These are phyloP conservation scores for Uria aalge DNA, from an alignment of 2,113 vertebrate genomes.

Conservation along the genomic window DNA sequence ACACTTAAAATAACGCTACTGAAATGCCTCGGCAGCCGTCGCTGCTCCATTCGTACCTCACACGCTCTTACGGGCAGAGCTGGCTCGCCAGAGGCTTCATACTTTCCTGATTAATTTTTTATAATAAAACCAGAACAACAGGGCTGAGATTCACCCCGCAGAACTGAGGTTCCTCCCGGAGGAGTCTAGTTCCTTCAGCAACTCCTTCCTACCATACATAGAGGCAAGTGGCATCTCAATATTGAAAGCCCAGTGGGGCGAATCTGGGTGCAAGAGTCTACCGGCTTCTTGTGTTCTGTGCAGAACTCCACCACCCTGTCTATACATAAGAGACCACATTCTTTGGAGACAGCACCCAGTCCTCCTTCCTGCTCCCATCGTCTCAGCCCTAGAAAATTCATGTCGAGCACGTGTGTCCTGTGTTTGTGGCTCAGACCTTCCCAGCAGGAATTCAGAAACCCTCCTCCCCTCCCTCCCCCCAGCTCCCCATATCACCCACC, in stretches of 20 bases:
- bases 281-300: background rate
- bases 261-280: background rate
- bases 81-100: background rate
- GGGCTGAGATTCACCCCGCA: background rate
- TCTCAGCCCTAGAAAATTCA: background rate
- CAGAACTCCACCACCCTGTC: background rate
- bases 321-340: rapidly evolving
- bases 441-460: background rate
- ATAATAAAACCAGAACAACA: background rate
- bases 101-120: background rate
- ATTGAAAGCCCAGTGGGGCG: background rate
- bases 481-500: background rate
- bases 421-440: background rate
- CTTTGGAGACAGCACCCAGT: background rate
- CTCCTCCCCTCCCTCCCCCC: background rate
- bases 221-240: background rate
- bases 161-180: background rate
- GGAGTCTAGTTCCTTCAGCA: background rate
- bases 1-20: background rate
- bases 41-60: background rate
- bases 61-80: rapidly evolving
- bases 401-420: background rate
- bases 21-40: background rate
- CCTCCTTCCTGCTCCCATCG: background rate
- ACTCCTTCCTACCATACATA: background rate